A percentile compares a stretch with the other conserved stretches of the same genome.
Evolutionary conservation across 2,113 vertebrate species (phyloP).

Genomic region (Dolichallabes microphthalmus): DNA sequence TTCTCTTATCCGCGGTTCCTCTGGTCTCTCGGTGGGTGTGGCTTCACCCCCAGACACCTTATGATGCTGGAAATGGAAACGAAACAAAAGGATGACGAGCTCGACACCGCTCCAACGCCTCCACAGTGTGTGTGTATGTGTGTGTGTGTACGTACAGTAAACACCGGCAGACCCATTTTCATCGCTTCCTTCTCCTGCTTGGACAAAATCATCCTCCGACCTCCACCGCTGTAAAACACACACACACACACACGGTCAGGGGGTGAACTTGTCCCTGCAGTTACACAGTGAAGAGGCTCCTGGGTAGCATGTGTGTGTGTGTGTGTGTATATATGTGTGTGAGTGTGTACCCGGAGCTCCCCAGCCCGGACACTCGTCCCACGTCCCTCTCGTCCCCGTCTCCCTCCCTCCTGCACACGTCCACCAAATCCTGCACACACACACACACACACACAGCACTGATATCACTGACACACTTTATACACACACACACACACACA

Average conservation of each 20-base stretch:
- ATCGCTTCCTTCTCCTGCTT: conserved; percentile 86
- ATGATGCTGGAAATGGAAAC: conserved; percentile 13
- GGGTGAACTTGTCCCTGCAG: not conserved
- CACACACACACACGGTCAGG: not conserved
- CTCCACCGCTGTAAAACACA: conserved; percentile 68
- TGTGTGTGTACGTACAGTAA: conserved; percentile 73
- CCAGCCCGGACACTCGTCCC: conserved; percentile 9
- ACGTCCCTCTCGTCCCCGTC: conserved; percentile 2
- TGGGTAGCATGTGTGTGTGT: too few relatives aligned
- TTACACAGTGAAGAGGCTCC: not conserved
- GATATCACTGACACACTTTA: not conserved
- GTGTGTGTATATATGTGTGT: too few relatives aligned
- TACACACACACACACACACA: not conserved
- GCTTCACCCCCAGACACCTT: conserved; percentile 9
- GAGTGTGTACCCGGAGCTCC: conserved; percentile 8
- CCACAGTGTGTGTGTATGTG: not conserved
- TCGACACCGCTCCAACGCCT: not conserved
- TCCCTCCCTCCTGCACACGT: conserved; percentile 18
- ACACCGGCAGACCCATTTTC: conserved; percentile 87
- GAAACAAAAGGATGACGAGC: not conserved
- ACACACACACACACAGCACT: conserved; percentile 15
- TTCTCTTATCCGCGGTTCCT: not conserved
- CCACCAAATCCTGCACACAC: conserved; percentile 19
- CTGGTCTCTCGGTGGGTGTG: not conserved
- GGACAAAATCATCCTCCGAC: conserved; percentile 81